Evolutionary conservation across 2,888 invertebrate genomes (phyloP).

Genomic region (Yponomeuta evonymella): DNA sequence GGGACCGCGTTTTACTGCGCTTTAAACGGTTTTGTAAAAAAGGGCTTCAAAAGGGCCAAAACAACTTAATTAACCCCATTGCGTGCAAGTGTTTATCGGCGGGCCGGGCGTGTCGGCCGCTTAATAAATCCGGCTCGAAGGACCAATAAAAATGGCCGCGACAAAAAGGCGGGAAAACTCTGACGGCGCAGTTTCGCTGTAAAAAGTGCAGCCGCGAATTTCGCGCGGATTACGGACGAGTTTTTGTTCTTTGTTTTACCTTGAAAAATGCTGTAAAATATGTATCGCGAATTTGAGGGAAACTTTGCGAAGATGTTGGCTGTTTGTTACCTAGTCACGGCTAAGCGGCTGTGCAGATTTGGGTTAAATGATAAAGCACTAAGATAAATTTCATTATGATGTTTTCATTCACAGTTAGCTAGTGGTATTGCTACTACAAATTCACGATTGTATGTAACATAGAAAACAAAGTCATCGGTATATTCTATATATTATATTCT

Average conservation of each 20-base stretch:
- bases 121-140: conserved; percentile 51
- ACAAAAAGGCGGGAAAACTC: conserved; percentile 12
- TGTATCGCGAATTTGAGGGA: too few species aligned
- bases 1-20: not conserved
- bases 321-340: too few species aligned
- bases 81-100: conserved; percentile 12
- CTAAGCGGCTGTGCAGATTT: too few species aligned
- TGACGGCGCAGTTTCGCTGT: not conserved
- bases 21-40: not conserved
- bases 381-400: too few species aligned
- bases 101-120: conserved; percentile 33
- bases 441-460: too few species aligned
- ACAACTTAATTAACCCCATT: conserved; percentile 7
- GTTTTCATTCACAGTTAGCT: too few species aligned
- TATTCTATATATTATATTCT: too few species aligned
- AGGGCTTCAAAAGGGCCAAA: not conserved
- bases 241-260: not conserved
- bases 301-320: too few species aligned
- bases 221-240: not conserved
- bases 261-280: not conserved
- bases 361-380: too few species aligned
- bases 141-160: conserved; percentile 43
- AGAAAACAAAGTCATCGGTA: too few species aligned
- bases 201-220: not conserved
- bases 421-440: too few species aligned